A percentile compares a stretch with the other conserved stretches of the same genome.
These are phyloP conservation scores for Rhabdomys dilectus DNA, from an alignment of 2,113 vertebrate genomes.

Conservation along the genomic window DNA sequence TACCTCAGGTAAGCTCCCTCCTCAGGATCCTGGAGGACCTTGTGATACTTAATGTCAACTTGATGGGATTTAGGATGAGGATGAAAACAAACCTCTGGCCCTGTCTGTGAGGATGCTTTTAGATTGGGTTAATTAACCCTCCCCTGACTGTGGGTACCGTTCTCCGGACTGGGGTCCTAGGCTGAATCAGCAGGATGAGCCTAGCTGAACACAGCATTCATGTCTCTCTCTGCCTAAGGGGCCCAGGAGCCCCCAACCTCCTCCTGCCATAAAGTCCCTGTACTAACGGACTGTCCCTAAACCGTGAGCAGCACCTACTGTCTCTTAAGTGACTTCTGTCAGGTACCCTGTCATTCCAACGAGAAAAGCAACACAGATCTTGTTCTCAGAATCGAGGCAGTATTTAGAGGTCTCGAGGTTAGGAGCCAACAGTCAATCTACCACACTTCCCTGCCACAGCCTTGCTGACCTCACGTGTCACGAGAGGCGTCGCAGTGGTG, in stretches of 20 bases:
- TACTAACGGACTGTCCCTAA: background rate
- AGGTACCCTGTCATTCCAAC: background rate
- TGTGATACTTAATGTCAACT: background rate
- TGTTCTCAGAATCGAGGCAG: background rate
- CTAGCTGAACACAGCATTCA: background rate
- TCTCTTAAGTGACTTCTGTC: too few species aligned
- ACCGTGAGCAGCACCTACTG: background rate
- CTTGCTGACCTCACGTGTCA: background rate
- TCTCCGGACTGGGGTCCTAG: background rate
- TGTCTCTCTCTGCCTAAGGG: background rate
- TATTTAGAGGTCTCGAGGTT: too few species aligned
- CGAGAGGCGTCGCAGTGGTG: background rate
- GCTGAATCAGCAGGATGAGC: background rate
- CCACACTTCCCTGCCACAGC: background rate
- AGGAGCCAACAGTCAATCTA: rapidly evolving
- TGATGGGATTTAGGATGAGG: background rate
- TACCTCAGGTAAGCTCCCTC: background rate
- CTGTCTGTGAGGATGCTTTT: background rate
- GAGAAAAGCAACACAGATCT: background rate
- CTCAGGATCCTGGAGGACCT: background rate
- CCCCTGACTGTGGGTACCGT: background rate
- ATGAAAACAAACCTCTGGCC: background rate
- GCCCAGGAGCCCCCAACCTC: background rate
- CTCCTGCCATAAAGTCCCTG: background rate
- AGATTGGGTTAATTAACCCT: background rate